Evolutionary conservation across 2,113 vertebrate genomes (phyloP), one percentile per base, ranked within the genome.

Genomic region (Kryptolebias marmoratus): DNA sequence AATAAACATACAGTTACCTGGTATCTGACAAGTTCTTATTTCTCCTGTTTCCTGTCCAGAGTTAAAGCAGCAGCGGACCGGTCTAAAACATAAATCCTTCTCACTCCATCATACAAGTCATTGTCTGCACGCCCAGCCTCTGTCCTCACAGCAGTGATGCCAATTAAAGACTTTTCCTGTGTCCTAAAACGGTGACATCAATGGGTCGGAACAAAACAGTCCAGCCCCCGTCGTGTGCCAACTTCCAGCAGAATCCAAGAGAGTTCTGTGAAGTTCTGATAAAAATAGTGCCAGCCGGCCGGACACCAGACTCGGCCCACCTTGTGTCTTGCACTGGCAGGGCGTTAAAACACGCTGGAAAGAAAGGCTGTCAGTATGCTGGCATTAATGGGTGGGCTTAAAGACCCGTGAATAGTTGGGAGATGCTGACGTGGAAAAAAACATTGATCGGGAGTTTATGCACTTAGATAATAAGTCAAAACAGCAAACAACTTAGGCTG

Each of bases 211-310:
- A 91, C 89, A 90, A 85, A 86, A 72, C 22, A 15, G 32, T 62
- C 76, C 68, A 22, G 6, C 36, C 4, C 31, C 69, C 77, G 61
- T 61, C 36, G 68, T 67, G 1, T 69, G 87, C 80, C 86, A 79
- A 73, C 84, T 70, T 85, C 58, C 84, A 80, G 78, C 87, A 80
- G 84, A 89, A 90, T 92, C 79, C 1, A 72, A 69, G 89, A 94
- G 86, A 92, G 90, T 95, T 96, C 95, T 84, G 70, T 95, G 96
- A 95, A 96, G 93, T 94, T 90, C 90, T 84, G 95, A 94, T 95
- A 96, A 95, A 96, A 96, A 96, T 96, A 96, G 95, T 94, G 90
- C 79, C 2, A 28, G 80, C 68, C 75, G 55, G 77, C 44, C 0
- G 1, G 89, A 64, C 79, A 71, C 77, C 79, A 59, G 68, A 75